A percentile compares a stretch with the other conserved stretches of the same genome.
These are phyloP conservation scores for Telmatochromis sp. DNA, from an alignment of 2,113 vertebrate species.

Conservation along the genomic window DNA sequence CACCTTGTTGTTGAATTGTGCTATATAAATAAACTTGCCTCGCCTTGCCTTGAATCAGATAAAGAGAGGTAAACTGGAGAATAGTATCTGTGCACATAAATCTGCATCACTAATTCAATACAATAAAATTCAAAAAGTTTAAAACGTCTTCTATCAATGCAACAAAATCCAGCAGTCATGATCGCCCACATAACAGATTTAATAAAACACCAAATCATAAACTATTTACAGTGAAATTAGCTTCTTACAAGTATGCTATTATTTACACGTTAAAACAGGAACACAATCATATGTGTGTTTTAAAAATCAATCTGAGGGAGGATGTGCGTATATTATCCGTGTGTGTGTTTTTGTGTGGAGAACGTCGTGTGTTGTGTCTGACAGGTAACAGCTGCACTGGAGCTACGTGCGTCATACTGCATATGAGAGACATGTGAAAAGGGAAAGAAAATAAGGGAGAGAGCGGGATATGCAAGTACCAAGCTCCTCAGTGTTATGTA, in stretches of 20 bases:
- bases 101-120: background rate
- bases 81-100: background rate
- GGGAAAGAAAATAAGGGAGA: background rate
- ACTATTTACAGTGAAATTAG: background rate
- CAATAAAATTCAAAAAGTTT: background rate
- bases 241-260: background rate
- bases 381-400: conserved; percentile 21
- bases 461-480: background rate
- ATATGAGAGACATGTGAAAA: background rate
- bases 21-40: background rate
- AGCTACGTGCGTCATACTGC: background rate
- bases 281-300: background rate
- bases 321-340: background rate
- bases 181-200: background rate
- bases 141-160: background rate
- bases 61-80: background rate
- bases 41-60: background rate
- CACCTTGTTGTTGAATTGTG: background rate
- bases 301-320: background rate
- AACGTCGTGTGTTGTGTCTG: background rate
- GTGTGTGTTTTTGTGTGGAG: background rate
- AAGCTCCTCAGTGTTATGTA: conserved; percentile 29
- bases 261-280: background rate
- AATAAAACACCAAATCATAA: background rate
- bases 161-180: background rate